phyloP scores from a whole-genome alignment of 2,113 vertebrate genomes.

The Apteryx mantelli region DNA sequence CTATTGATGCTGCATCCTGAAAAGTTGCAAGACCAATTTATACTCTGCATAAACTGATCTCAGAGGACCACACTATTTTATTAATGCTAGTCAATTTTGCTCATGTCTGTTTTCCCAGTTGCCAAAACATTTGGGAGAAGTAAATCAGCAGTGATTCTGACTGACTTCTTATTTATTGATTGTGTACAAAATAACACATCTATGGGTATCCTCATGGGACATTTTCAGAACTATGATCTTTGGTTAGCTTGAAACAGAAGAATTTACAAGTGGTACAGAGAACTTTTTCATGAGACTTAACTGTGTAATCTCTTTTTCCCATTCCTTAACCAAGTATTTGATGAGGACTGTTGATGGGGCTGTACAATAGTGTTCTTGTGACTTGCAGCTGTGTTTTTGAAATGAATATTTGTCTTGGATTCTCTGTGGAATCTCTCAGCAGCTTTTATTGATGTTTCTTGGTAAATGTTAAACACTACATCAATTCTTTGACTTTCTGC shows the following conservation, averaged over 20 bases:
- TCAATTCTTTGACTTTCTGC: constrained; percentile 38
- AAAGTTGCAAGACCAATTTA: background rate
- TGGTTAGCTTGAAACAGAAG: background rate
- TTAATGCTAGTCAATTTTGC: background rate
- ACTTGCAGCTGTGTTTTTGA: constrained; percentile 67
- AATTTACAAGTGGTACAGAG: background rate
- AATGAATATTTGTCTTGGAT: constrained; percentile 66
- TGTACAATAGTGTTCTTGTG: constrained; percentile 55
- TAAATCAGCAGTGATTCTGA: background rate
- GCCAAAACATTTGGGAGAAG: background rate
- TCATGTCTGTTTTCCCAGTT: background rate
- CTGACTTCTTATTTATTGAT: background rate
- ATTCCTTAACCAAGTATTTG: background rate
- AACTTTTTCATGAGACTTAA: constrained; percentile 12
- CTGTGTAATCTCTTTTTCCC: background rate
- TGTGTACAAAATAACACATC: background rate
- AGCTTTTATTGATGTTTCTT: constrained; percentile 60
- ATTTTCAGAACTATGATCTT: background rate
- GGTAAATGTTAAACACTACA: constrained; percentile 49
- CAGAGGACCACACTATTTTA: background rate
- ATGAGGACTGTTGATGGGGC: constrained; percentile 20
- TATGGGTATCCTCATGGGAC: background rate
- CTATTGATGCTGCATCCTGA: background rate
- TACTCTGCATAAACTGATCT: background rate
- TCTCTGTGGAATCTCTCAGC: constrained; percentile 41